Evolutionary conservation across 2,113 vertebrate species (phyloP), one percentile per base, ranked within the genome.

Genomic region (Eonycteris spelaea): DNA sequence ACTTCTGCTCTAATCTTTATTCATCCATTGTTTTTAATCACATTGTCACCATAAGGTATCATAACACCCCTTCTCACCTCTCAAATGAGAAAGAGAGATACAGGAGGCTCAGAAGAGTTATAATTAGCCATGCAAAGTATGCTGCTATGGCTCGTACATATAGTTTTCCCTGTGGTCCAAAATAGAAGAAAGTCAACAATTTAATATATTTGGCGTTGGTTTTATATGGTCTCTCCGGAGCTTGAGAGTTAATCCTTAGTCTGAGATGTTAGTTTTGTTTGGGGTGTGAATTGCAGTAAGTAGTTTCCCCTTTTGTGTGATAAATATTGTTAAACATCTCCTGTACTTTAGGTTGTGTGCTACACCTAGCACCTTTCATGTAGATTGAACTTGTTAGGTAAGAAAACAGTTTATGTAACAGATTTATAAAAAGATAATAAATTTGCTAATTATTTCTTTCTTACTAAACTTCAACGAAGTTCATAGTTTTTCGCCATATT

Each of bases 371-470:
- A 22, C 35, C 35, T 90, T 75, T 74, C 40, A 48, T 43, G 21
- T 55, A 55, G 28, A 21, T 12, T 63, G 75, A 78, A 68, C 45
- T 78, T 38, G 13, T n/a, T 93, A 45, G 57, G 55, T 84, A 77
- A 89, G 70, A 68, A 70, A 85, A 55, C 43, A 55, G 43, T 86
- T 73, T 95, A 38, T 94, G 4, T 87, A 61, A 83, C 18, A 53
- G 48, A 90, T 3, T 3, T 82, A 30, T 73, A 67, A 73, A 40
- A 94, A 53, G 48, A 45, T 87, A 55, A 83, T 61, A 61, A 73
- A 45, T 45, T 77, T 78, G 79, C 68, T 55, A 67, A 86, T 65
- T 86, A 18, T 88, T 85, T 95, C 59, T 92, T 90, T 86, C 24
- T 26, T 92, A 79, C 55, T 89, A 71, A 91, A 38, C 57, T 65